Evolutionary conservation across 2,113 vertebrate genomes (phyloP).

Genomic region (Brachyistius frenatus): DNA sequence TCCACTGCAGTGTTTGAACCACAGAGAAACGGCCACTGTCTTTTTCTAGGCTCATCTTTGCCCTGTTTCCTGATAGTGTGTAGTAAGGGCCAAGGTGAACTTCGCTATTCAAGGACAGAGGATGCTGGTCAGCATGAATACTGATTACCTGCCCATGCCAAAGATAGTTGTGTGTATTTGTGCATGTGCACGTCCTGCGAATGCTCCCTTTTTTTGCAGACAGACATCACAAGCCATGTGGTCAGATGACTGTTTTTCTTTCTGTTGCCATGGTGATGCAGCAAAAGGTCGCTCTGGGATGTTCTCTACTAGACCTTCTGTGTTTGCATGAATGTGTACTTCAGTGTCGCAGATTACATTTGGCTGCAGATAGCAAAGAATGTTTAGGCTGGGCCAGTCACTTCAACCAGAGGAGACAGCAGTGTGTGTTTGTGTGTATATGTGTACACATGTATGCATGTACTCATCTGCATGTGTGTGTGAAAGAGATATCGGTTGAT

Average conservation of each 20-base stretch:
- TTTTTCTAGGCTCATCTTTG: slow-evolving; percentile 38
- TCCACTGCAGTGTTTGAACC: slow-evolving; percentile 30
- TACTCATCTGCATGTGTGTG: not conserved
- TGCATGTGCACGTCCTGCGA: slow-evolving; percentile 30
- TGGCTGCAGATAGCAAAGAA: slow-evolving; percentile 56
- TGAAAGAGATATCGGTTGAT: slow-evolving; percentile 21
- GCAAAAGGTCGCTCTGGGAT: slow-evolving; percentile 63
- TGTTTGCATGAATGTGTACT: slow-evolving; percentile 31
- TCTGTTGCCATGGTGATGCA: slow-evolving; percentile 66
- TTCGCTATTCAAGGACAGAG: slow-evolving; percentile 54
- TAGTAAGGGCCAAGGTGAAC: slow-evolving; percentile 72
- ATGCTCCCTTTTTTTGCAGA: slow-evolving; percentile 43
- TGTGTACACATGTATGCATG: not conserved
- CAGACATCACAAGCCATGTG: slow-evolving; percentile 49
- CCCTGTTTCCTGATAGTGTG: slow-evolving; percentile 49
- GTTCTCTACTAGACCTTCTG: slow-evolving; percentile 63
- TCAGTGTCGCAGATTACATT: slow-evolving; percentile 51
- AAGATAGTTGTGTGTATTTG: slow-evolving; percentile 24
- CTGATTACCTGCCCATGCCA: slow-evolving; percentile 62
- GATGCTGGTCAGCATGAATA: slow-evolving; percentile 58
- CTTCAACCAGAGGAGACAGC: slow-evolving; percentile 12
- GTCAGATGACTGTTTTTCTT: slow-evolving; percentile 62
- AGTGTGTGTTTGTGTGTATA: not conserved
- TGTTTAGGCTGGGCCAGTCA: slow-evolving; percentile 11
- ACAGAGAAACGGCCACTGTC: slow-evolving; percentile 11